These are phyloP conservation scores for Peromyscus melanophrys DNA, from an alignment of 2,797 vertebrate genomes.

Conservation along the genomic window DNA sequence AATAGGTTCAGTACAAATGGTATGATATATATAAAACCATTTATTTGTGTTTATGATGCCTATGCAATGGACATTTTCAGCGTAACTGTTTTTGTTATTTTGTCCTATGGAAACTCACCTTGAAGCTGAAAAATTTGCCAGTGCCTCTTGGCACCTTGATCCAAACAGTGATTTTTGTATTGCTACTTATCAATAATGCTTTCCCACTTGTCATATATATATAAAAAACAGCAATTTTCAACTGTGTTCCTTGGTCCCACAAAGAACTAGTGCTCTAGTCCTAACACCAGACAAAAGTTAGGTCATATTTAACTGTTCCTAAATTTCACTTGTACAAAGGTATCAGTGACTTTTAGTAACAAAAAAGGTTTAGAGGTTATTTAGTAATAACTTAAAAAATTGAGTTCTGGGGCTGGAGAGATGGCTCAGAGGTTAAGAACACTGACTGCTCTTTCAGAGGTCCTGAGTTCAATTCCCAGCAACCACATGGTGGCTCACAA, in stretches of 20 bases:
- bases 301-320: constrained; percentile 9
- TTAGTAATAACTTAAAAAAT: constrained; percentile 51
- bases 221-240: constrained; percentile 50
- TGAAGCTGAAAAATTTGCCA: constrained; percentile 26
- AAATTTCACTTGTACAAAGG: constrained; percentile 61
- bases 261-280: not conserved
- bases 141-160: not conserved
- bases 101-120: constrained; percentile 22
- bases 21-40: not conserved
- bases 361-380: constrained; percentile 8
- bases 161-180: constrained; percentile 30
- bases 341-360: not conserved
- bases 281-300: not conserved
- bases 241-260: not conserved
- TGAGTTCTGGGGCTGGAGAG: too few species aligned
- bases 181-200: not conserved
- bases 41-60: constrained; percentile 29
- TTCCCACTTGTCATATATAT: constrained; percentile 18
- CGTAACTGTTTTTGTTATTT: constrained; percentile 53
- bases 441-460: too few species aligned
- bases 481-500: too few species aligned
- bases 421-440: too few species aligned
- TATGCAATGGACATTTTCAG: constrained; percentile 47
- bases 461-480: too few species aligned
- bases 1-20: constrained; percentile 10